A percentile compares a stretch with the other conserved stretches of the same genome.
These are phyloP conservation scores for Drosophila truncata DNA, from an alignment of 1,140 invertebrate species.

Conservation along the genomic window DNA sequence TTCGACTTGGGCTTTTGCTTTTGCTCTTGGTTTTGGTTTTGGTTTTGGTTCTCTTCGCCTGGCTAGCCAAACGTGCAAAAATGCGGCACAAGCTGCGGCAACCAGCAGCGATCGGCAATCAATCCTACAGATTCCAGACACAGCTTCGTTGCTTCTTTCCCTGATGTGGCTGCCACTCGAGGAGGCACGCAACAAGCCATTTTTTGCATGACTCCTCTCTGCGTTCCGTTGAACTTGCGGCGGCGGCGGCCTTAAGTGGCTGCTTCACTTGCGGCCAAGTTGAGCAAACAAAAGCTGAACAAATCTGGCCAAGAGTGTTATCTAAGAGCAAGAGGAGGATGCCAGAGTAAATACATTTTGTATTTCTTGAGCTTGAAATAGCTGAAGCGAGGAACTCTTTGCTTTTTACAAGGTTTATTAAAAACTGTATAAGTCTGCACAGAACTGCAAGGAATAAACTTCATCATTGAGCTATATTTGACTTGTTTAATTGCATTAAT, in stretches of 20 bases:
- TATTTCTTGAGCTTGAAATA: not conserved
- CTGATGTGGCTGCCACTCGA: constrained; percentile 22
- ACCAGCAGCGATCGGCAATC: constrained; percentile 71
- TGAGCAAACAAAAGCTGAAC: constrained; percentile 55
- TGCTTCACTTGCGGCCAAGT: constrained; percentile 74
- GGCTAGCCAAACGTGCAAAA: constrained; percentile 66
- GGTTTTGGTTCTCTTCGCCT: constrained; percentile 31
- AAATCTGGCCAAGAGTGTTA: constrained; percentile 49
- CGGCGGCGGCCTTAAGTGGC: constrained; percentile 63
- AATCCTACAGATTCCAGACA: constrained; percentile 75
- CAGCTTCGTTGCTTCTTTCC: constrained; percentile 15
- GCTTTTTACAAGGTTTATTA: constrained; percentile 9
- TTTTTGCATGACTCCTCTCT: constrained; percentile 18
- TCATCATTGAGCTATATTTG: too few relatives aligned
- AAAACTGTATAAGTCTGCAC: not conserved
- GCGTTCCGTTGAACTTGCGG: constrained; percentile 68
- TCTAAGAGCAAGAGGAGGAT: constrained; percentile 34
- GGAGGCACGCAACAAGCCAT: constrained; percentile 72
- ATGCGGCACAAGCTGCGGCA: constrained; percentile 40
- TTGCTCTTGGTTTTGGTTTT: constrained; percentile 11
- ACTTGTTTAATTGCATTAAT: not conserved
- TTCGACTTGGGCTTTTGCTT: constrained; percentile 34
- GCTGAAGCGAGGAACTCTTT: constrained; percentile 3
- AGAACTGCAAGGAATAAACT: not conserved
- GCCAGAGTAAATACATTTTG: constrained; percentile 17